Evolutionary conservation across 2,888 invertebrate species (phyloP).

Genomic region (Lottia gigantea): DNA sequence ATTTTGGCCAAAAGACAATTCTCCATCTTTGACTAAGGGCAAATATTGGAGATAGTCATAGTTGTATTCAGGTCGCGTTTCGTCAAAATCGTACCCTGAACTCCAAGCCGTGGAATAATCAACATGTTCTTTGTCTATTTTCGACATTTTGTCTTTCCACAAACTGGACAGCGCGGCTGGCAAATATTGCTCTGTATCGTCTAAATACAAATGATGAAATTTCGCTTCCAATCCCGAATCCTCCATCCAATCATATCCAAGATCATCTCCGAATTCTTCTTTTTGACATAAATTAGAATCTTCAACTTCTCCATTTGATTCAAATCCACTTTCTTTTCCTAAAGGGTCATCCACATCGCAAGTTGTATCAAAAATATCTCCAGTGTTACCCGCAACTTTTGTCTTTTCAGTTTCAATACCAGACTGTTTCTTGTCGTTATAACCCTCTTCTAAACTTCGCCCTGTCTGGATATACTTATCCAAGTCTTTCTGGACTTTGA

Average conservation of each 20-base stretch:
- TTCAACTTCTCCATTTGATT: neutral
- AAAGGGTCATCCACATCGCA: neutral
- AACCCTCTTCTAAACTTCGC: slow-evolving; percentile 20
- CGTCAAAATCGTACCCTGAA: slow-evolving; percentile 1
- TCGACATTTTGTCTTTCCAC: neutral
- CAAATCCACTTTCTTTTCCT: slow-evolving; percentile 5
- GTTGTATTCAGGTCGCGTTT: neutral
- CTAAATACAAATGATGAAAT: slow-evolving; percentile 4
- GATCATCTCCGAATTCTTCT: neutral
- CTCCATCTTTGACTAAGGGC: slow-evolving; percentile 2
- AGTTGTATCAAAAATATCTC: neutral
- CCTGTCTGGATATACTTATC: slow-evolving; percentile 74
- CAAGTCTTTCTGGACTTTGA: slow-evolving; percentile 72
- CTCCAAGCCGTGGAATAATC: neutral
- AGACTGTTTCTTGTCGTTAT: neutral
- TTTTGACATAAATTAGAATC: neutral
- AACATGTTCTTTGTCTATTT: neutral
- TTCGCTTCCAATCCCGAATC: neutral
- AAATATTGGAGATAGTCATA: neutral
- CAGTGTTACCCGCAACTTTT: neutral
- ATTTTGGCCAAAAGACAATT: slow-evolving; percentile 5
- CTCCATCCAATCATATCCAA: neutral
- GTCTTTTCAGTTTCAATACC: neutral
- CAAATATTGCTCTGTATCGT: neutral
- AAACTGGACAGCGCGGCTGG: neutral